These are phyloP conservation scores for Amphiprion clarkii DNA, from an alignment of 2,797 vertebrate genomes.

Conservation along the genomic window DNA sequence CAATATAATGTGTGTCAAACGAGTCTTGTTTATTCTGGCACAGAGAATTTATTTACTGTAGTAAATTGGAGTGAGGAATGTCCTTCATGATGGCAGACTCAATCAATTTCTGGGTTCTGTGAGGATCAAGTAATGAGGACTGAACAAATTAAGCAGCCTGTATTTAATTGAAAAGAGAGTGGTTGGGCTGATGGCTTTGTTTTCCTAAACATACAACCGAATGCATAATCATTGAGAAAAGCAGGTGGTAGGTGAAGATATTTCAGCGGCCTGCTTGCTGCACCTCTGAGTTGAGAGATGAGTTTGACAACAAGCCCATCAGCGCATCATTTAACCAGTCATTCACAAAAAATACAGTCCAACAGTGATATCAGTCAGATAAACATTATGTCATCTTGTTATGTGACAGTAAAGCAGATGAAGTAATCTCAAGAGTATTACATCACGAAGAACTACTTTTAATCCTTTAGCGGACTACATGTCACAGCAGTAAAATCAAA, in stretches of 20 bases:
- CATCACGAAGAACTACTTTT: slow-evolving; percentile 33
- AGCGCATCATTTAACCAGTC: background rate
- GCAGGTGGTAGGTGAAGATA: background rate
- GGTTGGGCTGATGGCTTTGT: background rate
- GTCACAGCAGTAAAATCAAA: slow-evolving; percentile 37
- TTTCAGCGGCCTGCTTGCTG: background rate
- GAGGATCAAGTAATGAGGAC: background rate
- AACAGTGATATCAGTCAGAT: slow-evolving; percentile 8
- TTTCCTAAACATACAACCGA: background rate
- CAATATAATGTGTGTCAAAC: background rate
- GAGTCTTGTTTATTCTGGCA: background rate
- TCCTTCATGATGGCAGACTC: background rate
- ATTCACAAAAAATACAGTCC: background rate
- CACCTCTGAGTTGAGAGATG: background rate
- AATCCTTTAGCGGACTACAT: slow-evolving; percentile 50
- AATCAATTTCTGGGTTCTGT: background rate
- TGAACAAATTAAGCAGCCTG: background rate
- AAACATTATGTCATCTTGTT: slow-evolving; percentile 7
- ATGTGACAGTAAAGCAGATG: slow-evolving; percentile 18
- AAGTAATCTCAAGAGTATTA: slow-evolving; percentile 52
- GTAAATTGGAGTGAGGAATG: background rate
- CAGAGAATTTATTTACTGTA: background rate
- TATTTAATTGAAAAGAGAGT: background rate
- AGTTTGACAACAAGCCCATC: slow-evolving; percentile 3
- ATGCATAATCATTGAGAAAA: background rate